phyloP scores from a whole-genome alignment of 2,113 vertebrate genomes.

The Leiothrix lutea region DNA sequence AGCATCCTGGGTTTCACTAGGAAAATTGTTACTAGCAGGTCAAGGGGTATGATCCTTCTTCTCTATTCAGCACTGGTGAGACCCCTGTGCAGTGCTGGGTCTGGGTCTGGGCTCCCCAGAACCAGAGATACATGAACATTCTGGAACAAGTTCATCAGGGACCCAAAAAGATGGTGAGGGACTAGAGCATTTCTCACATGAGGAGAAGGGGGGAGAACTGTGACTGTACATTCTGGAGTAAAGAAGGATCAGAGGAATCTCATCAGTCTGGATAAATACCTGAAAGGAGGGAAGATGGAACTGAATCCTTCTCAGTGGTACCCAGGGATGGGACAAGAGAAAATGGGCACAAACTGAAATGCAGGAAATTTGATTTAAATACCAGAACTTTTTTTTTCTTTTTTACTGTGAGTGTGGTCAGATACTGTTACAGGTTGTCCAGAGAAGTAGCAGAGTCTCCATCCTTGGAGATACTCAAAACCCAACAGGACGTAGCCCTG shows the following conservation, averaged over 20 bases:
- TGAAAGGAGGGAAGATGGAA: background rate
- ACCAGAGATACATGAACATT: background rate
- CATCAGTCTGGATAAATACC: background rate
- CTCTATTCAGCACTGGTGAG: background rate
- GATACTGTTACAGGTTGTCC: background rate
- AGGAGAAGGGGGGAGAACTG: background rate
- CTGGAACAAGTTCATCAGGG: background rate
- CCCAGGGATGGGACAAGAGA: background rate
- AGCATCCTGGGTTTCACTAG: background rate
- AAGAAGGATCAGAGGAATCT: background rate
- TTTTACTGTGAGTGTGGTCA: background rate
- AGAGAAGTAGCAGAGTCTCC: background rate
- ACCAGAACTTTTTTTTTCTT: background rate
- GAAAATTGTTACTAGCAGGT: background rate
- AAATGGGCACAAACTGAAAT: background rate
- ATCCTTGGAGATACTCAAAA: background rate
- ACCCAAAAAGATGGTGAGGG: background rate
- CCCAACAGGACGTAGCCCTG: fast-evolving
- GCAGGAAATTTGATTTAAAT: background rate
- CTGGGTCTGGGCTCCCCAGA: background rate
- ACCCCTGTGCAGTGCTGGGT: background rate
- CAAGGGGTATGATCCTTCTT: background rate
- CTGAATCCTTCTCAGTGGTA: background rate
- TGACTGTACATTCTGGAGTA: background rate
- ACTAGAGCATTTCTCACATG: background rate